Percentiles rank a stretch among this genome's conserved stretches.
phyloP scores from a whole-genome alignment of 2,888 invertebrate genomes.

The Arge pagana region DNA sequence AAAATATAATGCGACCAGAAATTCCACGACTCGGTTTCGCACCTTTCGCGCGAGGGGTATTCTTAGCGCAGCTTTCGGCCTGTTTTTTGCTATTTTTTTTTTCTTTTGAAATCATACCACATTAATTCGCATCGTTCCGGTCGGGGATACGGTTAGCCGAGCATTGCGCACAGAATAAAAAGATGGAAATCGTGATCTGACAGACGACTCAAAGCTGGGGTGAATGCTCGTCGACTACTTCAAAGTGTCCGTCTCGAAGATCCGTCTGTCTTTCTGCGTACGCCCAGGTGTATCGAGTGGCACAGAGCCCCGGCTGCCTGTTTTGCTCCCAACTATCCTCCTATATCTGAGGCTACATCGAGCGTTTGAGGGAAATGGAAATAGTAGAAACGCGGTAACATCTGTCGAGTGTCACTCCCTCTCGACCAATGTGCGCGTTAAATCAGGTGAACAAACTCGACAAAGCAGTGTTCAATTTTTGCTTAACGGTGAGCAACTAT shows the following conservation, averaged over 20 bases:
- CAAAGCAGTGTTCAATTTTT: slow-evolving; percentile 22
- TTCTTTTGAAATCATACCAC: neutral
- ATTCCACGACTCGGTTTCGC: no score
- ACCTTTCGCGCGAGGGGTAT: no score
- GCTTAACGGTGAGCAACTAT: slow-evolving; percentile 18
- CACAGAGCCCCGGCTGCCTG: no score
- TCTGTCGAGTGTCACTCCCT: slow-evolving; percentile 56
- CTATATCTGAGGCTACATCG: no score
- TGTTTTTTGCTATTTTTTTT: no score
- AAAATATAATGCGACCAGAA: no score
- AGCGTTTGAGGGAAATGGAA: slow-evolving; percentile 12
- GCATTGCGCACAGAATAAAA: slow-evolving; percentile 8
- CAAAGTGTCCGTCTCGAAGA: slow-evolving; percentile 19
- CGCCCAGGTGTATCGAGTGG: no score
- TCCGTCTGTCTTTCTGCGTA: no score
- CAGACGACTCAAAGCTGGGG: slow-evolving; percentile 33
- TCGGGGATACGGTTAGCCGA: slow-evolving; percentile 14
- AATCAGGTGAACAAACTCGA: slow-evolving; percentile 50
- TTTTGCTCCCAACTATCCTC: no score
- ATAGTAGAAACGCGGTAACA: slow-evolving; percentile 43
- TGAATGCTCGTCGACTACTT: slow-evolving; percentile 6
- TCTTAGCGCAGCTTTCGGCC: no score
- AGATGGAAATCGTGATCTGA: slow-evolving; percentile 30
- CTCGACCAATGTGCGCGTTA: slow-evolving; percentile 47
- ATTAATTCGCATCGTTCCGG: slow-evolving; percentile 12